Conservation (phyloP, 1,140 invertebrate genomes). For the Drosophila quadrilineata region DNA sequence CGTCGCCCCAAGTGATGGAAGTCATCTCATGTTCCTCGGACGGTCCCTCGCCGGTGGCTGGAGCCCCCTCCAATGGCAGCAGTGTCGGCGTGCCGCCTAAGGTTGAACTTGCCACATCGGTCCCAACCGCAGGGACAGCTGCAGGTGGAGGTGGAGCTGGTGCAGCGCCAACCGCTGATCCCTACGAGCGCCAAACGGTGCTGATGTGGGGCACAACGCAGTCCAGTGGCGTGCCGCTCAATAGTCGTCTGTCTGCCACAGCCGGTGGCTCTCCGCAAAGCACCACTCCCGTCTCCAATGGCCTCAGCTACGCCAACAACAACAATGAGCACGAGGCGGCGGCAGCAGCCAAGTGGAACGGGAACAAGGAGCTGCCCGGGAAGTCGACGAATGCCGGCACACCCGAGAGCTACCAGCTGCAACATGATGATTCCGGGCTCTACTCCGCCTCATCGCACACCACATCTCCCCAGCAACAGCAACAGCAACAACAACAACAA, state of each 20-base stretch:
- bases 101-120: constrained; percentile 71
- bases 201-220: constrained; percentile 90
- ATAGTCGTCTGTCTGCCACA: constrained; percentile 56
- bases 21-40: constrained; percentile 80
- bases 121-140: background rate
- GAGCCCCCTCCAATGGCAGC: constrained; percentile 61
- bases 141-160: constrained; percentile 12
- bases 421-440: constrained; percentile 75
- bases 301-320: constrained; percentile 58
- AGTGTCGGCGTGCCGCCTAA: constrained; percentile 74
- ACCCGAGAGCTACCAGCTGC: constrained; percentile 69
- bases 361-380: constrained; percentile 48
- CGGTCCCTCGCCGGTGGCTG: constrained; percentile 66
- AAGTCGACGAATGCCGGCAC: constrained; percentile 63
- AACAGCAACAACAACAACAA: constrained; percentile 61
- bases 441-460: constrained; percentile 78
- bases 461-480: constrained; percentile 70
- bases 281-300: constrained; percentile 65
- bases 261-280: constrained; percentile 62
- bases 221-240: constrained; percentile 67
- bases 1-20: constrained; percentile 80
- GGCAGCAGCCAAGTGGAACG: constrained; percentile 72
- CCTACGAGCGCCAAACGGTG: constrained; percentile 89
- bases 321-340: constrained; percentile 52
- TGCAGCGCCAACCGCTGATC: constrained; percentile 50